Conservation (phyloP, 2,888 invertebrate genomes). For the Dicycla oo region DNA sequence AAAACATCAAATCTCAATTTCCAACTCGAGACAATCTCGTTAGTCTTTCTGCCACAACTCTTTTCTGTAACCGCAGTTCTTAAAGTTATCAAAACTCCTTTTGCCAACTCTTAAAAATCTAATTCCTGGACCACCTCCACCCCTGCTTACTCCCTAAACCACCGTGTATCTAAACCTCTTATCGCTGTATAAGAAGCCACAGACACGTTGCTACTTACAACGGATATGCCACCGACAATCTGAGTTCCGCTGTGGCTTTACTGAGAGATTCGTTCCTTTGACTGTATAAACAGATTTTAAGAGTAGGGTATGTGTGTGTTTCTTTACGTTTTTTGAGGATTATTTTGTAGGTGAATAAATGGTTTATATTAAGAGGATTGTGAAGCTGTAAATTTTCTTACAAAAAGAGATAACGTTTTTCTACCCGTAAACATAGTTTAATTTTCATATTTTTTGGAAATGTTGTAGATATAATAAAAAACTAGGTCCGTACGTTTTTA, state of each 20-base stretch:
- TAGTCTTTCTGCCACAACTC: background rate
- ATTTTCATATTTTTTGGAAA: too few relatives aligned
- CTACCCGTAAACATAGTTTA: too few relatives aligned
- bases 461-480: too few relatives aligned
- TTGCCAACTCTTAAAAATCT: background rate
- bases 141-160: slow-evolving; percentile 4
- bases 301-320: slow-evolving; percentile 5
- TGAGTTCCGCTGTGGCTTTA: slow-evolving; percentile 58
- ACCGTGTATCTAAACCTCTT: slow-evolving; percentile 16
- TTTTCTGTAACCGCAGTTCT: fast-evolving
- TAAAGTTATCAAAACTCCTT: background rate
- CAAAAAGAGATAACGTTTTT: too few relatives aligned
- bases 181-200: slow-evolving; percentile 22
- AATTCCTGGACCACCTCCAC: background rate
- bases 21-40: too few relatives aligned
- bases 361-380: too few relatives aligned
- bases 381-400: too few relatives aligned
- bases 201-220: slow-evolving; percentile 24
- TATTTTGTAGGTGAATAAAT: background rate
- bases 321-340: slow-evolving; percentile 4
- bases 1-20: background rate
- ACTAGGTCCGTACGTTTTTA: too few relatives aligned
- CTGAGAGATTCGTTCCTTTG: slow-evolving; percentile 53
- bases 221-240: slow-evolving; percentile 73
- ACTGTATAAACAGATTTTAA: slow-evolving; percentile 44